phyloP scores from a whole-genome alignment of 2,797 vertebrate genomes.

The Caiman crocodilus region DNA sequence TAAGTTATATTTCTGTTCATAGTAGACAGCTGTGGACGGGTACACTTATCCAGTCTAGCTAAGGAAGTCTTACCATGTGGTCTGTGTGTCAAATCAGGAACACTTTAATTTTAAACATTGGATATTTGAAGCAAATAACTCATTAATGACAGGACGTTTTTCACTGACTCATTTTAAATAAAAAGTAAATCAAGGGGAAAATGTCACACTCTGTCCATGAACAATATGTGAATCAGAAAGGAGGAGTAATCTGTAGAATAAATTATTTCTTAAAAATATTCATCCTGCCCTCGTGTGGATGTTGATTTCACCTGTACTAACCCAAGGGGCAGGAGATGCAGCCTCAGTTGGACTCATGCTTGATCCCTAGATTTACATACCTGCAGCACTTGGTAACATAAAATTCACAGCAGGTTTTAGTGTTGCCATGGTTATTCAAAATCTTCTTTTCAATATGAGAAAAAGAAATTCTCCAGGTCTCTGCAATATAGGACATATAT shows the following conservation, averaged over 20 bases:
- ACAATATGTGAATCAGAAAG: background rate
- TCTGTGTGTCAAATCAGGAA: slow-evolving; percentile 7
- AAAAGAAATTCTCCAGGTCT: slow-evolving; percentile 86
- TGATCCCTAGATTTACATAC: slow-evolving; percentile 49
- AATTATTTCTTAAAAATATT: background rate
- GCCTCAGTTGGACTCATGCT: background rate
- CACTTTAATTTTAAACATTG: background rate
- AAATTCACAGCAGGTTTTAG: slow-evolving; percentile 84
- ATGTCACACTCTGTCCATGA: background rate
- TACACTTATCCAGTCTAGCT: background rate
- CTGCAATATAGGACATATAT: slow-evolving; percentile 49
- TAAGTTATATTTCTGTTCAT: background rate
- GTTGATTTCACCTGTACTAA: background rate
- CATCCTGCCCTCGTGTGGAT: slow-evolving; percentile 4
- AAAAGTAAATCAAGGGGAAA: slow-evolving; percentile 7
- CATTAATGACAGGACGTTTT: background rate
- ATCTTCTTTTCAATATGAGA: slow-evolving; percentile 85
- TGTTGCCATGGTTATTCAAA: slow-evolving; percentile 83
- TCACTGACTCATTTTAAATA: slow-evolving; percentile 17
- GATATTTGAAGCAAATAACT: slow-evolving; percentile 44
- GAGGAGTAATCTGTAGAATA: slow-evolving; percentile 12
- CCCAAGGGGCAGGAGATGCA: background rate
- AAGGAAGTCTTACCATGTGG: background rate
- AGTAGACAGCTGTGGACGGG: background rate
- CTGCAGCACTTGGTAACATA: slow-evolving; percentile 79